These are phyloP conservation scores for Prunella fulvescens DNA, from an alignment of 2,113 vertebrate species.

Conservation along the genomic window DNA sequence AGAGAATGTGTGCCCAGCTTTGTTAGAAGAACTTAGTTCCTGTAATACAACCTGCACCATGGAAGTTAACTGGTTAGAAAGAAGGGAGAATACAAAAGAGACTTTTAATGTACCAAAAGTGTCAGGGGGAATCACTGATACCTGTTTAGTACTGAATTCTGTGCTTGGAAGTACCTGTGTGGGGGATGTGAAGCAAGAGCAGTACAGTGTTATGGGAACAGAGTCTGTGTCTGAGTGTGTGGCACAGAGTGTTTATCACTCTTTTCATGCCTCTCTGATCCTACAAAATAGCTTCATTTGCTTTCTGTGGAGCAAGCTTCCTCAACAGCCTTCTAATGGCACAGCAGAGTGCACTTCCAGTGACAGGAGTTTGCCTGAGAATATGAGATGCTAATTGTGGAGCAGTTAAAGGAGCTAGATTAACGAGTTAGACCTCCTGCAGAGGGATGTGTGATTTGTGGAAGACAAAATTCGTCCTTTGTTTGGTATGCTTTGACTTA, in stretches of 20 bases:
- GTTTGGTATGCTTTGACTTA: background rate
- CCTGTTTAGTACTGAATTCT: background rate
- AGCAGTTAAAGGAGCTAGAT: background rate
- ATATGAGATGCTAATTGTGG: background rate
- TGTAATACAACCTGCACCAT: background rate
- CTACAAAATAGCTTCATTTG: background rate
- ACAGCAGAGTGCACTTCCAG: background rate
- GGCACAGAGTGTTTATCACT: background rate
- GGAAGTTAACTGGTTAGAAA: background rate
- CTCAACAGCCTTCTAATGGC: background rate
- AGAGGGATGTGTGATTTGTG: background rate
- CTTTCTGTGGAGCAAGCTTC: background rate
- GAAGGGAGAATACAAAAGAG: background rate
- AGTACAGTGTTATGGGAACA: background rate
- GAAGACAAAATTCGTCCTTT: background rate
- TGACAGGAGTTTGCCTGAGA: background rate
- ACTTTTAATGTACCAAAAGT: background rate
- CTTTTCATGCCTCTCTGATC: background rate
- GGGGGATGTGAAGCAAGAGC: background rate
- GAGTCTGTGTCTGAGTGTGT: background rate
- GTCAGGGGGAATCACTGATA: background rate
- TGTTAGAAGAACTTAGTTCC: background rate
- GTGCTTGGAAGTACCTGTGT: background rate
- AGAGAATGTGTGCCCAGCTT: background rate
- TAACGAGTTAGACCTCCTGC: background rate